These are phyloP conservation scores for Sebastes vulpes DNA, from an alignment of 2,797 vertebrate genomes.

Conservation along the genomic window DNA sequence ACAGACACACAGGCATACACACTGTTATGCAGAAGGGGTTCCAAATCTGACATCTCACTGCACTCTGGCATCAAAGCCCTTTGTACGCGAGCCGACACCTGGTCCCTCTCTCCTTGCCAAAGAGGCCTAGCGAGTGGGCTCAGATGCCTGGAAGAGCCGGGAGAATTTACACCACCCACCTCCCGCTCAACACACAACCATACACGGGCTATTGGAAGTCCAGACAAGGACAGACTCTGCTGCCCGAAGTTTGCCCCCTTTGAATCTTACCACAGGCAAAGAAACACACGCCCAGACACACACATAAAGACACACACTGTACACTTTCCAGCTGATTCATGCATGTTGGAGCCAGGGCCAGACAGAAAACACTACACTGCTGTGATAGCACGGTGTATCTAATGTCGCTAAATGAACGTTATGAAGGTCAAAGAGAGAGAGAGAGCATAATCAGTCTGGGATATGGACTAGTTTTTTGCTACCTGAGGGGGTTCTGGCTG, in stretches of 20 bases:
- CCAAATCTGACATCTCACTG: slow-evolving; percentile 68
- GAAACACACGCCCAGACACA: background rate
- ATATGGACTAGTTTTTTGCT: slow-evolving; percentile 30
- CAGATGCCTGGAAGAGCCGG: slow-evolving; percentile 74
- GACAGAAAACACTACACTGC: slow-evolving; percentile 53
- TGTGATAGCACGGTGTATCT: slow-evolving; percentile 61
- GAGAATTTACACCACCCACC: slow-evolving; percentile 63
- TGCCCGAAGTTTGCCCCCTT: slow-evolving; percentile 24
- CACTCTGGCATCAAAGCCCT: slow-evolving; percentile 79
- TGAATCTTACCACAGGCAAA: slow-evolving; percentile 9
- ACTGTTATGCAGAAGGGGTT: slow-evolving; percentile 61
- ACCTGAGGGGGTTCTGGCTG: slow-evolving; percentile 42
- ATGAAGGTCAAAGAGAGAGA: slow-evolving; percentile 59
- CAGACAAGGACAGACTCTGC: slow-evolving; percentile 39
- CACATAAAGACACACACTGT: background rate
- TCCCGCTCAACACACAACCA: slow-evolving; percentile 53
- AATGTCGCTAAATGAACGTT: slow-evolving; percentile 61
- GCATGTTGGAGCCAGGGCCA: slow-evolving; percentile 39
- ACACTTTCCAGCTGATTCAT: slow-evolving; percentile 36
- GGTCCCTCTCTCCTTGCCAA: slow-evolving; percentile 80
- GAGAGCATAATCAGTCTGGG: slow-evolving; percentile 42
- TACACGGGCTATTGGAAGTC: slow-evolving; percentile 38
- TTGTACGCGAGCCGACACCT: slow-evolving; percentile 78
- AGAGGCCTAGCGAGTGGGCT: slow-evolving; percentile 70
- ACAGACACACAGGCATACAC: slow-evolving; percentile 2